phyloP scores from a whole-genome alignment of 2,113 vertebrate species.

The Atherinomorus stipes region DNA sequence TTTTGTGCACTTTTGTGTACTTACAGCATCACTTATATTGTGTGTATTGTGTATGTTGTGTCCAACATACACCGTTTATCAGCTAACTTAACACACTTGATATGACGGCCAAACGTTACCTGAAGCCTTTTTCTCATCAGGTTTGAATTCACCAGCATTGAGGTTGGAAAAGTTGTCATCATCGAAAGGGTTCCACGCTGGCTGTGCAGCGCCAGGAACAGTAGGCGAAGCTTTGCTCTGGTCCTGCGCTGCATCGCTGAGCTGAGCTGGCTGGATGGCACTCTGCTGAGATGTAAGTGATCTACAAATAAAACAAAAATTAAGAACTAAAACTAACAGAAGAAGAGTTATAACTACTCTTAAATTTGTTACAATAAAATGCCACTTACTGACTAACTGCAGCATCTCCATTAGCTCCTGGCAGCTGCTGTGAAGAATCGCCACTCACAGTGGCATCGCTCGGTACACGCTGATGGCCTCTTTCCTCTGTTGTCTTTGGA shows the following conservation, averaged over 20 bases:
- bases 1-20: too few species aligned
- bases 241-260: slow-evolving; percentile 62
- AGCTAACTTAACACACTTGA: neutral
- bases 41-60: too few species aligned
- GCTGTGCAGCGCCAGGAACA: slow-evolving; percentile 72
- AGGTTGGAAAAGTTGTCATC: slow-evolving; percentile 96
- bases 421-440: slow-evolving; percentile 89
- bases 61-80: too few species aligned
- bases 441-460: slow-evolving; percentile 89
- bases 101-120: slow-evolving; percentile 76
- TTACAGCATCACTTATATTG: too few species aligned
- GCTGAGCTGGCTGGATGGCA: slow-evolving; percentile 60
- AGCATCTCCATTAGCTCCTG: slow-evolving; percentile 87
- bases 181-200: slow-evolving; percentile 95
- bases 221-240: slow-evolving; percentile 39
- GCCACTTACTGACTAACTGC: slow-evolving; percentile 91
- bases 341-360: neutral
- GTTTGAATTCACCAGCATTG: slow-evolving; percentile 89
- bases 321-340: neutral
- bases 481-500: slow-evolving; percentile 86
- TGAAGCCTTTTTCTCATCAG: slow-evolving; percentile 88
- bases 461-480: slow-evolving; percentile 87
- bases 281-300: slow-evolving; percentile 88
- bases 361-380: neutral
- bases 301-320: slow-evolving; percentile 69